A percentile compares a stretch with the other conserved stretches of the same genome.
Conservation (phyloP, 2,113 vertebrate species). For the Anhinga rufa region DNA sequence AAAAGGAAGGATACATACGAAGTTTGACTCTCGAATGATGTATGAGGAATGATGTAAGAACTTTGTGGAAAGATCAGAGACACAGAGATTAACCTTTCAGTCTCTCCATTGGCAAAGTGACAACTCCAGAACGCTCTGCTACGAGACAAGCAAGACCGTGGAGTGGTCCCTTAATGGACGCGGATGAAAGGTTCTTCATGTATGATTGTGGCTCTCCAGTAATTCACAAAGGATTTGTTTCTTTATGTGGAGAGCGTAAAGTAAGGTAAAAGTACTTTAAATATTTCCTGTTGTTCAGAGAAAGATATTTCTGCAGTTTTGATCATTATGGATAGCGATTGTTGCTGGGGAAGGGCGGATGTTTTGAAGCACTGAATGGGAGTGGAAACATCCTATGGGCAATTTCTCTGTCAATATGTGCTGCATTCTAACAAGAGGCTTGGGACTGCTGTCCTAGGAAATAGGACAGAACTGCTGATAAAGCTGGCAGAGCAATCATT, state of each 20-base stretch:
- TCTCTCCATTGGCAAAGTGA: not conserved
- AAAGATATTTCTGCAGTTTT: not conserved
- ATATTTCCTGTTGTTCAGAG: not conserved
- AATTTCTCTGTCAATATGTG: not conserved
- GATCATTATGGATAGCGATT: not conserved
- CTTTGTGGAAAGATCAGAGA: slow-evolving; percentile 31
- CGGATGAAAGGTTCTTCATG: not conserved
- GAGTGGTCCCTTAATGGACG: not conserved
- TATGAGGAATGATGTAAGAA: slow-evolving; percentile 34
- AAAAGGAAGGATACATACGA: not conserved
- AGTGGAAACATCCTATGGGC: not conserved
- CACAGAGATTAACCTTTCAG: slow-evolving; percentile 1
- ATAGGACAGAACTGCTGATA: not conserved
- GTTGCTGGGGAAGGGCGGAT: not conserved
- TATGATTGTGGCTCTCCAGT: not conserved
- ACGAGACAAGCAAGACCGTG: not conserved
- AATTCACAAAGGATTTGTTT: not conserved
- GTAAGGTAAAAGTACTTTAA: not conserved
- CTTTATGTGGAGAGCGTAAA: not conserved
- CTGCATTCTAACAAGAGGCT: not conserved
- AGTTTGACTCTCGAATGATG: not conserved
- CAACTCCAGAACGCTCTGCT: not conserved
- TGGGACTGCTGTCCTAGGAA: not conserved
- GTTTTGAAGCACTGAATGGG: not conserved
- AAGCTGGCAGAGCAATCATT: not conserved